phyloP scores from a whole-genome alignment of 2,888 invertebrate genomes.

The Eupithecia subfuscata region DNA sequence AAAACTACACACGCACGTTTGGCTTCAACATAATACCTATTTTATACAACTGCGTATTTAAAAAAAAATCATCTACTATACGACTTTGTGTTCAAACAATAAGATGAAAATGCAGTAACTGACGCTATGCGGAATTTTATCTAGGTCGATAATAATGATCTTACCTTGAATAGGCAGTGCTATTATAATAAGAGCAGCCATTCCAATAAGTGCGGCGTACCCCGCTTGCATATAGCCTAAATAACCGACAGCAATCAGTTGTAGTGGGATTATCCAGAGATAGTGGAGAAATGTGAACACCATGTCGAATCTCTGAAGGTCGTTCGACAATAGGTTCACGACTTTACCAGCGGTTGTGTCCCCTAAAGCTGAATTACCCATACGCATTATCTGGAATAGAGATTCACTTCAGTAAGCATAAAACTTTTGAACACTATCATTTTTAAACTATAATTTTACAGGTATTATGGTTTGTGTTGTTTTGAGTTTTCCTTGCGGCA shows the following conservation, averaged over 20 bases:
- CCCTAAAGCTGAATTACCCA: slow-evolving; percentile 86
- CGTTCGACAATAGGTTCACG: slow-evolving; percentile 94
- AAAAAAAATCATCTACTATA: not conserved
- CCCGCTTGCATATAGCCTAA: slow-evolving; percentile 88
- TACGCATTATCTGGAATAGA: slow-evolving; percentile 77
- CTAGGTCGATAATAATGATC: slow-evolving; percentile 10
- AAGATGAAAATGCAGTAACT: not conserved
- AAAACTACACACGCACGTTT: not conserved
- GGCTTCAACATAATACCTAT: not conserved
- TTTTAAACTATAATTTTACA: too few species aligned
- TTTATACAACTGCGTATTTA: not conserved
- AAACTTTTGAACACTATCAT: too few species aligned
- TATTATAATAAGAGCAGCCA: slow-evolving; percentile 86
- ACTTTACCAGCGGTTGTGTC: slow-evolving; percentile 94
- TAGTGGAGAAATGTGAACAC: slow-evolving; percentile 90
- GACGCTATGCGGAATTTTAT: slow-evolving; percentile 10
- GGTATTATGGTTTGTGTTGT: not conserved
- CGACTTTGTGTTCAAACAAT: not conserved
- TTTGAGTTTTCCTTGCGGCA: not conserved
- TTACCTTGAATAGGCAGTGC: slow-evolving; percentile 91
- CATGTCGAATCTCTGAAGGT: slow-evolving; percentile 92
- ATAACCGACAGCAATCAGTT: slow-evolving; percentile 86
- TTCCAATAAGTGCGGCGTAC: slow-evolving; percentile 87
- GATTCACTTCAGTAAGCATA: not conserved
- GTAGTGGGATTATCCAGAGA: slow-evolving; percentile 91